Conservation (phyloP, 2,797 vertebrate genomes). For the Cuniculus paca region DNA sequence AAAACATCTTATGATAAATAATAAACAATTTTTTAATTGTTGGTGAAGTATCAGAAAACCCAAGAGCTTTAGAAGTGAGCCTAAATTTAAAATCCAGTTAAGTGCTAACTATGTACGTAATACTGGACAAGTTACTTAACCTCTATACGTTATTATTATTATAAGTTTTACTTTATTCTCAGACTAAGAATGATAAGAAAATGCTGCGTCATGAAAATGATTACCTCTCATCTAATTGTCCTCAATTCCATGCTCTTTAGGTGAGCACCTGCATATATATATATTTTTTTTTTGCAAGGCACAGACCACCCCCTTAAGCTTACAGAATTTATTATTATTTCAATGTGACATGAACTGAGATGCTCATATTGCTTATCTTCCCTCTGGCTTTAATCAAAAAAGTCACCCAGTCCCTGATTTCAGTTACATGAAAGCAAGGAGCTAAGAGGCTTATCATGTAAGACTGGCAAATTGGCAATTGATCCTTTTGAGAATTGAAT, state of each 20-base stretch:
- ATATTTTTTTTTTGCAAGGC: no score
- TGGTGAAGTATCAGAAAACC: not conserved
- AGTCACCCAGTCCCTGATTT: not conserved
- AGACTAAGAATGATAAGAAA: not conserved
- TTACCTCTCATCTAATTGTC: not conserved
- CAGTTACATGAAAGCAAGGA: not conserved
- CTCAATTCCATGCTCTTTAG: not conserved
- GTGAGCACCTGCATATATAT: no score
- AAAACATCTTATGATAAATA: no score
- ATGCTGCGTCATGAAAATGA: not conserved
- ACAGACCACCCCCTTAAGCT: not conserved
- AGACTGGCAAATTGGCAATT: not conserved
- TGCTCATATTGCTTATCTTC: not conserved
- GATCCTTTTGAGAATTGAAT: not conserved
- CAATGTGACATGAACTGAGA: not conserved
- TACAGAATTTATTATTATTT: conserved; percentile 29
- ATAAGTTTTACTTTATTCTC: conserved; percentile 2
- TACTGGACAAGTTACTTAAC: not conserved
- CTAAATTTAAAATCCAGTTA: not conserved
- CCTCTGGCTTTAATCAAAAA: not conserved
- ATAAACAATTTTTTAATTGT: not conserved
- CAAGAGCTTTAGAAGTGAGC: not conserved
- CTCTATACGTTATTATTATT: not conserved
- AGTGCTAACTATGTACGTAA: not conserved
- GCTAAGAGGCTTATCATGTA: not conserved